Conservation (phyloP, 2,113 vertebrate species). For the Coregonus clupeaformis region DNA sequence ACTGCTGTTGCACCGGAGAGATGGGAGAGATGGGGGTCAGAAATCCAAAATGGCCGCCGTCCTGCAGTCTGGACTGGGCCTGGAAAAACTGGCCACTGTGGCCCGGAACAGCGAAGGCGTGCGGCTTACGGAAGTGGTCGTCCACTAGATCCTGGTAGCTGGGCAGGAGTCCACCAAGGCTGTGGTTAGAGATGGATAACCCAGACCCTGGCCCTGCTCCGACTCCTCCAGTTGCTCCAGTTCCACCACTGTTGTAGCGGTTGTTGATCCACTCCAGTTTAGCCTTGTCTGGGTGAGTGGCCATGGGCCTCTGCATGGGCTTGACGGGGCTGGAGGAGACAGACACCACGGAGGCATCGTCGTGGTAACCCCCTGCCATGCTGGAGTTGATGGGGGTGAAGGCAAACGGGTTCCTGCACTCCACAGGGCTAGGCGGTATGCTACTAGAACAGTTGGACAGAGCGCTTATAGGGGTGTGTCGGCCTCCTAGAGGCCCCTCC, state of each 20-base stretch:
- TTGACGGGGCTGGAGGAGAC: constrained; percentile 95
- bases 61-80: constrained; percentile 80
- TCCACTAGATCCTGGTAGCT: constrained; percentile 93
- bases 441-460: constrained; percentile 96
- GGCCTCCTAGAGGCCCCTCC: constrained; percentile 91
- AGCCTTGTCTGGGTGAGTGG: constrained; percentile 96
- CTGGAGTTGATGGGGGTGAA: constrained; percentile 97
- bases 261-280: constrained; percentile 98
- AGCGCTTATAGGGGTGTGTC: constrained; percentile 90
- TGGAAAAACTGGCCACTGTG: constrained; percentile 84
- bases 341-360: constrained; percentile 80
- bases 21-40: no score
- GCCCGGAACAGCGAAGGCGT: constrained; percentile 89
- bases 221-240: no score
- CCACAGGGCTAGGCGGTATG: constrained; percentile 93
- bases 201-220: no score
- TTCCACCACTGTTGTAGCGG: constrained; percentile 72
- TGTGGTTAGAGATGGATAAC: no score
- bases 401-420: constrained; percentile 96
- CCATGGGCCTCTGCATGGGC: constrained; percentile 97
- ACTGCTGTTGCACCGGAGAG: constrained; percentile 91
- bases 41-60: constrained; percentile 82
- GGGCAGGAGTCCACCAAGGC: constrained; percentile 71
- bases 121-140: constrained; percentile 95
- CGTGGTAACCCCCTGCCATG: constrained; percentile 81